Percentiles rank a stretch among this genome's conserved stretches.
Evolutionary conservation across 2,888 invertebrate species (phyloP).

Genomic region (Beris chalybata): DNA sequence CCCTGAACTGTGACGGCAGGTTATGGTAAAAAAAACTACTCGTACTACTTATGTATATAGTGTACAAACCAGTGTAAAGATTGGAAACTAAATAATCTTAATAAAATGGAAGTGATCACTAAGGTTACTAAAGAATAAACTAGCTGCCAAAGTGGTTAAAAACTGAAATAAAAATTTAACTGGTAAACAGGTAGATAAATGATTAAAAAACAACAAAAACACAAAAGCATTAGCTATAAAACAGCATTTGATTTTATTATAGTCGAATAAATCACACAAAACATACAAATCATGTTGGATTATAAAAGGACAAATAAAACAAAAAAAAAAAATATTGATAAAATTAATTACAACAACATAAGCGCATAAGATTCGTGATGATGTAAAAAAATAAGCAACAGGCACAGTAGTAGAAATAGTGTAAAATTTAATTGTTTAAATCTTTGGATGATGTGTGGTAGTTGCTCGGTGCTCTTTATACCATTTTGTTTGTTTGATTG

Average conservation of each 20-base stretch:
- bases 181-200: neutral
- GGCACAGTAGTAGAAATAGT: slow-evolving; percentile 17
- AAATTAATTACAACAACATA: slow-evolving; percentile 26
- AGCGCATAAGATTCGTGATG: slow-evolving; percentile 6
- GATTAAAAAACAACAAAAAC: slow-evolving; percentile 14
- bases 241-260: slow-evolving; percentile 22
- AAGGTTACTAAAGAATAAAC: neutral
- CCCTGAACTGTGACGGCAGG: no score
- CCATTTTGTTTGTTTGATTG: slow-evolving; percentile 16
- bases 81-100: no score
- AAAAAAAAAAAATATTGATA: slow-evolving; percentile 9
- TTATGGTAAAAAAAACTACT: no score
- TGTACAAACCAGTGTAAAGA: no score
- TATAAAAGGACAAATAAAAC: slow-evolving; percentile 11
- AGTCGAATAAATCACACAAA: slow-evolving; percentile 12
- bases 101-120: no score
- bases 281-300: slow-evolving; percentile 7
- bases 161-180: slow-evolving; percentile 2
- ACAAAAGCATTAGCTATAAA: slow-evolving; percentile 30
- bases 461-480: slow-evolving; percentile 23
- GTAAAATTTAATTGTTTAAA: slow-evolving; percentile 1
- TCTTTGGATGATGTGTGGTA: slow-evolving; percentile 15
- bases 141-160: slow-evolving; percentile 1
- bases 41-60: no score
- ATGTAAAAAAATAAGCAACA: slow-evolving; percentile 16